Percentiles rank a stretch among this genome's conserved stretches.
These are phyloP conservation scores for Marronus borbonicus DNA, from an alignment of 2,888 invertebrate species.

Conservation along the genomic window DNA sequence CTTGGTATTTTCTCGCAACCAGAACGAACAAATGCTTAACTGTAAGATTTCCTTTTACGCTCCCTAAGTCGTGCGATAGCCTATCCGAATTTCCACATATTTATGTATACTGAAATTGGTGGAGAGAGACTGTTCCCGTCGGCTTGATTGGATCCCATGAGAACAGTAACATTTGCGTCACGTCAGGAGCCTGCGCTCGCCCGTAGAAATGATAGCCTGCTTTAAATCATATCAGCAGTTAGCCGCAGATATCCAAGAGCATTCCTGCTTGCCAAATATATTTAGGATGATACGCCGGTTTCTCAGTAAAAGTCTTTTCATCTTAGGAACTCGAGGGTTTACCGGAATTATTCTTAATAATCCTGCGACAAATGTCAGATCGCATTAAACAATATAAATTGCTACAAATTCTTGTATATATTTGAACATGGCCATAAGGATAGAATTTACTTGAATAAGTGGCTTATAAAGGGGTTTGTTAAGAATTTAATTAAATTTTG, in stretches of 20 bases:
- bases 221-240: constrained; percentile 66
- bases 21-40: constrained; percentile 60
- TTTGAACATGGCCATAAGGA: no score
- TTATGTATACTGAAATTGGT: constrained; percentile 59
- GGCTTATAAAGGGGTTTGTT: no score
- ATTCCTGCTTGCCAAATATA: constrained; percentile 55
- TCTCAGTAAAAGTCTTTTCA: not conserved
- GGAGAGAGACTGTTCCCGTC: constrained; percentile 56
- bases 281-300: not conserved
- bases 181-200: constrained; percentile 62
- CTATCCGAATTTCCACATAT: constrained; percentile 50
- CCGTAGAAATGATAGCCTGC: constrained; percentile 63
- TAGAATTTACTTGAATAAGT: no score
- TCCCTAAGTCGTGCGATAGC: constrained; percentile 39
- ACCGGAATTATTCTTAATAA: constrained; percentile 13
- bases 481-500: no score
- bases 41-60: constrained; percentile 57
- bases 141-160: constrained; percentile 65
- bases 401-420: constrained; percentile 2
- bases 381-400: not conserved
- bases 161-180: constrained; percentile 66
- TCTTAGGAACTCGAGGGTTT: constrained; percentile 6
- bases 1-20: not conserved
- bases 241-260: constrained; percentile 62
- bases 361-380: constrained; percentile 1